Conservation (phyloP, 2,888 invertebrate species). For the Anthrax anthrax region DNA sequence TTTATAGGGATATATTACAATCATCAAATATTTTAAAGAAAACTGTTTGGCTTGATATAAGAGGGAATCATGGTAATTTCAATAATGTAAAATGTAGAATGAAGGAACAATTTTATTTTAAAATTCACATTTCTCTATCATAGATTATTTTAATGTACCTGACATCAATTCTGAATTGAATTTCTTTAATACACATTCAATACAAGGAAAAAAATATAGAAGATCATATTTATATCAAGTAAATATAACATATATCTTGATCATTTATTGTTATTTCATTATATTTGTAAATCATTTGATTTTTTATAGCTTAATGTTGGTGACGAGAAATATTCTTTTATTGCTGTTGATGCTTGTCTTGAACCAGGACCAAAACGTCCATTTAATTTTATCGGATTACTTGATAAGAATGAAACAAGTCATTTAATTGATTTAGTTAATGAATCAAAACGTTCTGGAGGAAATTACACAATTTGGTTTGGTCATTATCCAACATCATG, state of each 20-base stretch:
- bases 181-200: constrained; percentile 62
- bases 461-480: constrained; percentile 60
- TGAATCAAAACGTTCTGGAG: constrained; percentile 37
- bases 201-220: constrained; percentile 54
- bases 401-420: constrained; percentile 43
- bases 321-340: constrained; percentile 55
- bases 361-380: constrained; percentile 76
- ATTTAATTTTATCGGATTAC: constrained; percentile 77
- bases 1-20: constrained; percentile 54
- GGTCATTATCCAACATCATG: constrained; percentile 88
- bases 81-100: too few relatives aligned
- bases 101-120: too few relatives aligned
- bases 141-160: constrained; percentile 80
- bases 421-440: constrained; percentile 42
- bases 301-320: constrained; percentile 33
- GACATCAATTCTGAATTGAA: constrained; percentile 53
- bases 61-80: constrained; percentile 67
- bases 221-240: constrained; percentile 60
- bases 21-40: constrained; percentile 50
- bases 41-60: constrained; percentile 74
- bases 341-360: constrained; percentile 75
- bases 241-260: neutral
- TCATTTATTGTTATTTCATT: neutral
- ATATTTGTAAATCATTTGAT: neutral
- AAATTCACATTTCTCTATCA: too few relatives aligned